phyloP scores from a whole-genome alignment of 2,113 vertebrate species.

The Numida meleagris region DNA sequence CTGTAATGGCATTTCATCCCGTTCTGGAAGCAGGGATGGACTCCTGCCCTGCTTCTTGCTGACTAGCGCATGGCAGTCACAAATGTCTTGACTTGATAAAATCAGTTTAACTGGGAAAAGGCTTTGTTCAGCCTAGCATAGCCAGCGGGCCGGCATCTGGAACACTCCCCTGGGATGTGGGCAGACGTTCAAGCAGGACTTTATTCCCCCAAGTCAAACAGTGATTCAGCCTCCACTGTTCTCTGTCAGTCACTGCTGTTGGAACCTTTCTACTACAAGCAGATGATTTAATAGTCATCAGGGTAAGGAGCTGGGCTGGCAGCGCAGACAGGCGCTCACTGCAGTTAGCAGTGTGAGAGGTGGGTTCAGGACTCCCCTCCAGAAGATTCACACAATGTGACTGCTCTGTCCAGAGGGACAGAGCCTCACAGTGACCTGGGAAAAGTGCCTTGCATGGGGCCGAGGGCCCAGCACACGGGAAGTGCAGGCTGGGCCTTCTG shows the following conservation, averaged over 20 bases:
- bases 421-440: neutral
- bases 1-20: neutral
- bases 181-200: neutral
- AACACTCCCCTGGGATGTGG: neutral
- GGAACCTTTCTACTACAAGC: conserved; percentile 15
- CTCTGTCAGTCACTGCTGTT: conserved; percentile 15
- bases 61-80: neutral
- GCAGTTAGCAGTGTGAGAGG: neutral
- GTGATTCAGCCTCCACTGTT: conserved; percentile 22
- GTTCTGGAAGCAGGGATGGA: neutral
- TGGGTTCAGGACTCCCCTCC: neutral
- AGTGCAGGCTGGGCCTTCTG: neutral
- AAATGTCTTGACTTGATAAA: neutral
- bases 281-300: neutral
- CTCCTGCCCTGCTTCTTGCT: neutral
- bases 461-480: neutral
- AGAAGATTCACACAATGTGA: neutral
- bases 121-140: neutral
- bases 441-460: neutral
- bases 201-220: conserved; percentile 16
- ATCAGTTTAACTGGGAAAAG: neutral
- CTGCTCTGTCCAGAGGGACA: neutral
- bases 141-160: neutral
- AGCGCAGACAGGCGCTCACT: neutral
- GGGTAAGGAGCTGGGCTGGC: neutral